These are phyloP conservation scores for Myoxocephalus aenaeus DNA, from an alignment of 2,797 vertebrate species.

Conservation along the genomic window DNA sequence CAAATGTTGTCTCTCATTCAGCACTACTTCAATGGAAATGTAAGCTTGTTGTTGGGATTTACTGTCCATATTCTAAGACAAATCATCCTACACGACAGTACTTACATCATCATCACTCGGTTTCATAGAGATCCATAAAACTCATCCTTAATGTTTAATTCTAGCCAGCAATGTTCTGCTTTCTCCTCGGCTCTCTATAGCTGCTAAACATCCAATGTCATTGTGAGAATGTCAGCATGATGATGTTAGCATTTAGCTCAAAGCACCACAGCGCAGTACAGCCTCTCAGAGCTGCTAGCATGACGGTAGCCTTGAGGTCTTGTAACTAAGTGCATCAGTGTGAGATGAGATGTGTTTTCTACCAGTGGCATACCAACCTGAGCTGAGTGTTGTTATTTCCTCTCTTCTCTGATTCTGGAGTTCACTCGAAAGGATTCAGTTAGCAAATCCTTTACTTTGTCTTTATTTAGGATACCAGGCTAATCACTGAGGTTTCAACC, in stretches of 20 bases:
- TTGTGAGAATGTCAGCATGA: neutral
- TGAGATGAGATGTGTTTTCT: slow-evolving; percentile 9
- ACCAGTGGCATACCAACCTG: slow-evolving; percentile 1
- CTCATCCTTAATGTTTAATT: neutral
- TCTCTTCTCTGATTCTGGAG: slow-evolving; percentile 3
- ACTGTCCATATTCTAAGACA: neutral
- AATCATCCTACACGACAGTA: neutral
- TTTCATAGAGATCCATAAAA: neutral
- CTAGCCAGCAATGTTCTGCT: neutral
- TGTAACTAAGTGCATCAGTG: slow-evolving; percentile 4
- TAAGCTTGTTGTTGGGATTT: neutral
- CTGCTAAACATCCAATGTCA: neutral
- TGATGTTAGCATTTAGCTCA: neutral
- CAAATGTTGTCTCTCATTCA: neutral
- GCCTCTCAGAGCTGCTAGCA: neutral
- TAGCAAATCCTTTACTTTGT: slow-evolving; percentile 11
- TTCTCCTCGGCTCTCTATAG: neutral
- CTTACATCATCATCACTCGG: neutral
- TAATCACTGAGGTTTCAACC: slow-evolving; percentile 14
- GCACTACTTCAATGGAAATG: neutral
- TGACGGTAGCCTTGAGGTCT: neutral
- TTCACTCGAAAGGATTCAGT: slow-evolving; percentile 15
- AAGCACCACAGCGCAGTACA: too few species aligned
- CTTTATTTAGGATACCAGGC: neutral
- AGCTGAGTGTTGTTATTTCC: slow-evolving; percentile 33